Conservation (phyloP, 2,113 vertebrate genomes). For the Heloderma charlesbogerti region DNA sequence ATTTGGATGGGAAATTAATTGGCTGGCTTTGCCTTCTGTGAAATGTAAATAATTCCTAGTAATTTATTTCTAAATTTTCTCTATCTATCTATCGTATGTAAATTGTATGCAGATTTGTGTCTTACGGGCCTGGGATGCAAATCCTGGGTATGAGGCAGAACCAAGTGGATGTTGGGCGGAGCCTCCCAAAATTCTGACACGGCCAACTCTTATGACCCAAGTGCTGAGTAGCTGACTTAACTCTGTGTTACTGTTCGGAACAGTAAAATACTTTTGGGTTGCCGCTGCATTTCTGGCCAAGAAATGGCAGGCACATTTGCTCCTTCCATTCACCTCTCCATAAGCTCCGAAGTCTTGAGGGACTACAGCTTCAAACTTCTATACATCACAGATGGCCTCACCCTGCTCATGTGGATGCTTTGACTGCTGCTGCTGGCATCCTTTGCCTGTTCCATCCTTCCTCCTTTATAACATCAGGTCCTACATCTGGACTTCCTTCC, state of each 20-base stretch:
- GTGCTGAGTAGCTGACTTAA: background rate
- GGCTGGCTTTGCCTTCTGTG: too few species aligned
- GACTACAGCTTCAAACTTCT: background rate
- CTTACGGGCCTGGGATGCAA: too few species aligned
- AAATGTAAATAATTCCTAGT: too few species aligned
- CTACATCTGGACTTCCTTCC: background rate
- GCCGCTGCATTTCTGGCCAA: background rate
- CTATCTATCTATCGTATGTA: too few species aligned
- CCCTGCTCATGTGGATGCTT: background rate
- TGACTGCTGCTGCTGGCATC: background rate
- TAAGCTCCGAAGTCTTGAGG: too few species aligned
- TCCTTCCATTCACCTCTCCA: background rate
- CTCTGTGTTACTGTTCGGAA: background rate
- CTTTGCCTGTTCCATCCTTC: background rate
- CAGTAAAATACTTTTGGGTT: too few species aligned
- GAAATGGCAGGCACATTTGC: background rate
- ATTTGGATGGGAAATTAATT: too few species aligned
- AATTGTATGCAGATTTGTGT: too few species aligned
- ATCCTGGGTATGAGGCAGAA: too few species aligned
- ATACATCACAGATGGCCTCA: background rate
- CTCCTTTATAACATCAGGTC: too few species aligned
- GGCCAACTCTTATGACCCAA: background rate
- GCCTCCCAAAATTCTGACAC: background rate
- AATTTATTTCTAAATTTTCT: too few species aligned
- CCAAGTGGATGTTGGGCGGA: background rate